Conservation (phyloP, 2,797 vertebrate species). For the Amblyraja radiata region DNA sequence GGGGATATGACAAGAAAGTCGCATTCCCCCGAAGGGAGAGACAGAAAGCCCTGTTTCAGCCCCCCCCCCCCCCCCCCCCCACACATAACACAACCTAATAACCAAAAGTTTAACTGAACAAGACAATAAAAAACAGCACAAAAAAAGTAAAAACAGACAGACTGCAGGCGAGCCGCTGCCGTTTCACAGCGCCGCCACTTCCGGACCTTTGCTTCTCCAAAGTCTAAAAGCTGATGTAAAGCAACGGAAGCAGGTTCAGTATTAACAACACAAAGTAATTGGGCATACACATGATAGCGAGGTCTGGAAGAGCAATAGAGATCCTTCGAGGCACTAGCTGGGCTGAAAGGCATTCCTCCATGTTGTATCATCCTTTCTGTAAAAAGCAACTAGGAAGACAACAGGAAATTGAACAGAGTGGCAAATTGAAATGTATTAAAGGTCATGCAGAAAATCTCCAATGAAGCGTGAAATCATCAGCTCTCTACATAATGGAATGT, state of each 20-base stretch:
- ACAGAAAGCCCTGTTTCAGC: no score
- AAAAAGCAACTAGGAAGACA: background rate
- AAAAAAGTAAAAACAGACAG: no score
- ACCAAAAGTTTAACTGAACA: no score
- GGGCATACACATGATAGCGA: background rate
- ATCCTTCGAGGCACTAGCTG: background rate
- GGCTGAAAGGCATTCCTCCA: background rate
- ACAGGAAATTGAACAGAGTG: background rate
- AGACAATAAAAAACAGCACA: no score
- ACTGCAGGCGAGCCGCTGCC: no score
- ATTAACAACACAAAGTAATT: background rate
- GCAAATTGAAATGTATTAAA: background rate
- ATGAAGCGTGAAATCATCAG: background rate
- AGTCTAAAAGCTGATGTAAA: background rate
- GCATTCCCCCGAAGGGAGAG: no score
- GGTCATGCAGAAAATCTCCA: conserved; percentile 8
- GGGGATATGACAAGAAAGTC: no score
- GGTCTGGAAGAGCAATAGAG: background rate
- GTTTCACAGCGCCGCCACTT: no score
- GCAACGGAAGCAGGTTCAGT: background rate
- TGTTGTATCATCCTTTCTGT: background rate
- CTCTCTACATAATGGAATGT: background rate
- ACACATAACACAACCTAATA: no score
- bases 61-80: no score
- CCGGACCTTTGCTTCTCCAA: no score